These are phyloP conservation scores for Pavo muticus DNA, from an alignment of 2,113 vertebrate species.

Conservation along the genomic window DNA sequence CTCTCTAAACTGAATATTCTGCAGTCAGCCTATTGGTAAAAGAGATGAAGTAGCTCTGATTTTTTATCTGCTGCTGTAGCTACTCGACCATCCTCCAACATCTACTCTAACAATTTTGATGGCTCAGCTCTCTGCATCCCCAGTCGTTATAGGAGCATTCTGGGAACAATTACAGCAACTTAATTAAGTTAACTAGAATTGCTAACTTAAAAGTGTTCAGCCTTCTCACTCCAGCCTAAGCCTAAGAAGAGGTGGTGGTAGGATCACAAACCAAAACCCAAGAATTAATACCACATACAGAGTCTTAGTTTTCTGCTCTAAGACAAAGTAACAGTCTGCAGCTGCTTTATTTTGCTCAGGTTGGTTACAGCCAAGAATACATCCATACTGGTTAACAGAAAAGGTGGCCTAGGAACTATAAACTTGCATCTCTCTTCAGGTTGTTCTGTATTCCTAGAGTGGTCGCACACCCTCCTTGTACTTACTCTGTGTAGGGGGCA, in stretches of 20 bases:
- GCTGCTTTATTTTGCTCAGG: not conserved
- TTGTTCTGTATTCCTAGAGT: not conserved
- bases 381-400: not conserved
- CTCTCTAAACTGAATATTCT: not conserved
- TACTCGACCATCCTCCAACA: not conserved
- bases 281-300: not conserved
- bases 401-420: not conserved
- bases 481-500: not conserved
- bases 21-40: not conserved
- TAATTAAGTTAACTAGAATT: not conserved
- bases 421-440: not conserved
- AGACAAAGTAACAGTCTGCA: not conserved
- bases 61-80: not conserved
- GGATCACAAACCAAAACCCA: not conserved
- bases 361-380: not conserved
- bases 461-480: not conserved
- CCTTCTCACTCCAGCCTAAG: not conserved
- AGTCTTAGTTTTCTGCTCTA: not conserved
- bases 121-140: not conserved
- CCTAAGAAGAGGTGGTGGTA: not conserved
- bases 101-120: not conserved
- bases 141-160: not conserved
- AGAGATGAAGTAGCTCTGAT: not conserved
- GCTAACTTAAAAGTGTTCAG: not conserved
- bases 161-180: not conserved